Evolutionary conservation across 2,888 invertebrate genomes (phyloP), one percentile per base, ranked within the genome.

Genomic region (Drosophila colorata): DNA sequence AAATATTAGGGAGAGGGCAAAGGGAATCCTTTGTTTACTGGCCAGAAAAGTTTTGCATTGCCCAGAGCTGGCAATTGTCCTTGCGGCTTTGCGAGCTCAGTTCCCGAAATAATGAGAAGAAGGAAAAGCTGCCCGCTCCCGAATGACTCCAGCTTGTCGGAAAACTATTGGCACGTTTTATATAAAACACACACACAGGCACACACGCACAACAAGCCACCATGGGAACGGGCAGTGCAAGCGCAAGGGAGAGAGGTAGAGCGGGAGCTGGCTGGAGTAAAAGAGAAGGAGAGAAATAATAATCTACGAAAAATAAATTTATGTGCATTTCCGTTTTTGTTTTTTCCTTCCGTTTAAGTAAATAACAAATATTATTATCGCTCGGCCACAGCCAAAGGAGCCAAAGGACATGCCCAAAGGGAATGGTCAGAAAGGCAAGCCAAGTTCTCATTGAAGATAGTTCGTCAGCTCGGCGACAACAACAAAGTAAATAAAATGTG

Each of bases 321-420:
- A 90, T 90, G 90, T 90, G 90, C 89, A 90, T 89, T 90, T 90
- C 90, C 90, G 89, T 88, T 87, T 89, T 65, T 81, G 80, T 74
- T 67, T 76, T 79, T 90, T 90, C 89, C 90, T 90, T 90, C 90
- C 90, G 90, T 76, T 80, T 80, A 86, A 90, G 90, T 87, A 90
- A 90, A 90, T 89, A 90, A 90, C 90, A 90, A 90, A 90, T 90
- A 90, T 90, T 90, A 86, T 89, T 90, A 90, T 90, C 90, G 90
- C 87, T 80, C 75, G 78, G 79, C 82, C 87, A 68, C 88, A 70
- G 80, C 64, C 53, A 43, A 57, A 60, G 48, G 46, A 69, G 56
- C 57, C 41, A 55, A 61, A 67, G 61, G 73, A 73, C 71, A 61
- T 35, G 58, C 33, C 53, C 14, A 9, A 13, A 28, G 7, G 41